phyloP scores from a whole-genome alignment of 2,797 vertebrate genomes.

The Labroides dimidiatus region DNA sequence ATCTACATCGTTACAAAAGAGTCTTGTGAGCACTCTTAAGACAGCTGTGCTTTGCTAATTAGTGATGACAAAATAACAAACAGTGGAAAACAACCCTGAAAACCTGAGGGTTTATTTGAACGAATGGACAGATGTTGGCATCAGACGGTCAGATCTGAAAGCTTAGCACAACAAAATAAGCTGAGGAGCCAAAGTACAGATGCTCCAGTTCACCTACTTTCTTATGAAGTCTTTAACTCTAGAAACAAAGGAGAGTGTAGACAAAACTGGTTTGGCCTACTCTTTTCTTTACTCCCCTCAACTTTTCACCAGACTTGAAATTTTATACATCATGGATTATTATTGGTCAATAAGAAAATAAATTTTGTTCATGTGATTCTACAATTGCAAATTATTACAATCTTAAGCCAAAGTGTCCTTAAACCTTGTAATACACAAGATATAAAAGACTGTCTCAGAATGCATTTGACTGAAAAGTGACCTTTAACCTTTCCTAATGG shows the following conservation, averaged over 20 bases:
- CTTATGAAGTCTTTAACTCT: not conserved
- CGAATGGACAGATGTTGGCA: slow-evolving; percentile 22
- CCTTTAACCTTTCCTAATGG: not conserved
- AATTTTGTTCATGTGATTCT: too few relatives aligned
- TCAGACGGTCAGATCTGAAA: slow-evolving; percentile 8
- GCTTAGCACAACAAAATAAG: not conserved
- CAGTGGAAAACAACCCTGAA: not conserved
- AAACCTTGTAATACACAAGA: not conserved
- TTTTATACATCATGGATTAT: not conserved
- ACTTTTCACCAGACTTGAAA: not conserved
- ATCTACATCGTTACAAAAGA: not conserved
- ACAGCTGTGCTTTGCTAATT: slow-evolving; percentile 21
- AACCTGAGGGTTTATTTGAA: slow-evolving; percentile 15
- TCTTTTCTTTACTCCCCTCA: not conserved
- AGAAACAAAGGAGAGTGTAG: not conserved
- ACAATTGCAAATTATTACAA: too few relatives aligned
- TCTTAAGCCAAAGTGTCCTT: not conserved
- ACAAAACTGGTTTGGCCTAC: not conserved
- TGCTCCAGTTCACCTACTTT: not conserved
- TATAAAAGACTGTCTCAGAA: not conserved
- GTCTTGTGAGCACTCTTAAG: not conserved
- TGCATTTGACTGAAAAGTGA: not conserved
- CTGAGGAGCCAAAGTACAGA: not conserved
- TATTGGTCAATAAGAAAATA: too few relatives aligned
- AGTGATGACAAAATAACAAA: slow-evolving; percentile 25